Evolutionary conservation across 2,113 vertebrate species (phyloP).

Genomic region (Crotalus helleri): DNA sequence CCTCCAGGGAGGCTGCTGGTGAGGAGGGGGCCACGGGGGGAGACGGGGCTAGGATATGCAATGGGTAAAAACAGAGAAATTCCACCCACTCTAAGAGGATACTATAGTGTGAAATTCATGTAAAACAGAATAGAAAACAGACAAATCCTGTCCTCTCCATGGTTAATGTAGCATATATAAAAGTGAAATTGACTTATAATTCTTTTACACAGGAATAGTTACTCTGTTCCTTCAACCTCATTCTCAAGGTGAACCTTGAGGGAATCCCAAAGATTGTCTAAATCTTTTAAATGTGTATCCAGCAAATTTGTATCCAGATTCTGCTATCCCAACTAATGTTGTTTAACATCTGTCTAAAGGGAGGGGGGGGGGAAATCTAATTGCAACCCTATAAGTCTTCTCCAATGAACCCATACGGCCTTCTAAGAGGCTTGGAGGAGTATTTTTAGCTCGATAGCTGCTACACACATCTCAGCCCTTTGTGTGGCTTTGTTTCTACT

Average conservation of each 20-base stretch:
- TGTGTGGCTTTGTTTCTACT: slow-evolving; percentile 15
- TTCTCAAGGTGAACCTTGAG: background rate
- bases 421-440: background rate
- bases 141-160: background rate
- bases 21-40: too few relatives aligned
- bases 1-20: too few relatives aligned
- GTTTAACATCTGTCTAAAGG: background rate
- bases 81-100: background rate
- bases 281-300: background rate
- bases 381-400: background rate
- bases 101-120: background rate
- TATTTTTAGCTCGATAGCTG: background rate
- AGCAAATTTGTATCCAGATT: background rate
- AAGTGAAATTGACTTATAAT: background rate
- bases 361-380: background rate
- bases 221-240: background rate
- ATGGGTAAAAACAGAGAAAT: background rate
- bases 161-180: background rate
- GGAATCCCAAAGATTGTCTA: background rate
- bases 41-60: background rate
- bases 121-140: background rate
- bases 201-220: background rate
- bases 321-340: background rate
- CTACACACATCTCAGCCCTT: background rate
- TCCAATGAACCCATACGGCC: background rate